Percentiles rank a stretch among this genome's conserved stretches.
These are phyloP conservation scores for Drosophila prosaltans DNA, from an alignment of 1,140 invertebrate genomes.

Conservation along the genomic window DNA sequence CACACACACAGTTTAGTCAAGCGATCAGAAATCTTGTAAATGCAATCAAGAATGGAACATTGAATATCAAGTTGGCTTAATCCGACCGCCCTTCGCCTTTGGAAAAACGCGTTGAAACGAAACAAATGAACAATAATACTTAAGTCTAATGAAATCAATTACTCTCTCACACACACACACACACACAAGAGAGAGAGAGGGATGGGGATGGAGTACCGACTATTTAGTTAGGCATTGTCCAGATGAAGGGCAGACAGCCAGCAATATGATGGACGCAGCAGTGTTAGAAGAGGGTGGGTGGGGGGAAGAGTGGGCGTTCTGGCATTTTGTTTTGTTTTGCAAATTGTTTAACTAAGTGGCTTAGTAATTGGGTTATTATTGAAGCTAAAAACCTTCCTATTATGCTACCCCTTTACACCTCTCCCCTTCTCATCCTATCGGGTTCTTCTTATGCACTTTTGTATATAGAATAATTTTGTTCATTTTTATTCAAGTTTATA, in stretches of 20 bases:
- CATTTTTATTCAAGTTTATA: no score
- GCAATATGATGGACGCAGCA: not conserved
- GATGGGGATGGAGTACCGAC: no score
- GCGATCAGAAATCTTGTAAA: constrained; percentile 72
- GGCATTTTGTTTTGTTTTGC: constrained; percentile 48
- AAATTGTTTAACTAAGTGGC: constrained; percentile 44
- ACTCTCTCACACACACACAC: not conserved
- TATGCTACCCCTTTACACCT: no score
- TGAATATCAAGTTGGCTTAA: constrained; percentile 56
- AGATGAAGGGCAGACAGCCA: constrained; percentile 9
- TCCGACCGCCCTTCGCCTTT: constrained; percentile 39
- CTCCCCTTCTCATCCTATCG: no score
- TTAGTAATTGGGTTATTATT: constrained; percentile 33
- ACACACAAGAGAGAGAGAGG: not conserved
- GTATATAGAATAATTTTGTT: no score
- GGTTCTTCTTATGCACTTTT: no score
- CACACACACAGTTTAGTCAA: constrained; percentile 55
- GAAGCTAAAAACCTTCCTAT: not conserved
- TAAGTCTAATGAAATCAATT: constrained; percentile 49
- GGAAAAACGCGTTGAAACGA: constrained; percentile 42
- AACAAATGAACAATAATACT: constrained; percentile 48
- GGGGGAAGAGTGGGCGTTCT: not conserved
- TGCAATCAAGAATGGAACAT: constrained; percentile 70
- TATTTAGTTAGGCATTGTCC: not conserved
- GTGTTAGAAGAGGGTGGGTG: no score